Percentiles rank a stretch among this genome's conserved stretches.
phyloP scores from a whole-genome alignment of 2,888 invertebrate genomes.

The Congeria kusceri region DNA sequence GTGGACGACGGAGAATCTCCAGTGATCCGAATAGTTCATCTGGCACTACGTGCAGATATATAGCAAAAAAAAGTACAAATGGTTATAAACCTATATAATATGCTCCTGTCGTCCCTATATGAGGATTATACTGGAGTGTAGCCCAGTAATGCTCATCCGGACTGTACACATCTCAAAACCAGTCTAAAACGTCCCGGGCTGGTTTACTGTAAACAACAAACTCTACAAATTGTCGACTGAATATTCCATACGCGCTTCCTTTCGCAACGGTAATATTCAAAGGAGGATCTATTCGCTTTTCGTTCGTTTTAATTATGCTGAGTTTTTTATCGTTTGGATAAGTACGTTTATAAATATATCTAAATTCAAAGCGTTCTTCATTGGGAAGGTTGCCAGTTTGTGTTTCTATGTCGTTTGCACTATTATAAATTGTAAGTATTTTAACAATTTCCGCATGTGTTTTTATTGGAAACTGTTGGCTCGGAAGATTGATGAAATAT shows the following conservation, averaged over 20 bases:
- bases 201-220: conserved; percentile 76
- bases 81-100: conserved; percentile 81
- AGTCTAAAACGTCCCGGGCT: conserved; percentile 79
- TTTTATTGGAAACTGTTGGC: conserved; percentile 83
- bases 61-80: too few species aligned
- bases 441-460: conserved; percentile 83
- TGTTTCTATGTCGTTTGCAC: conserved; percentile 84
- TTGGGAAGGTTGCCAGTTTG: conserved; percentile 74
- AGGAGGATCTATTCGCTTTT: conserved; percentile 57
- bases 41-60: too few species aligned
- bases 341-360: conserved; percentile 61
- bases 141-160: conserved; percentile 85
- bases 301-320: conserved; percentile 40
- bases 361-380: conserved; percentile 47
- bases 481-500: conserved; percentile 84
- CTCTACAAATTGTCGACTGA: conserved; percentile 81
- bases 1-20: too few species aligned
- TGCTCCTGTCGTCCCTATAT: conserved; percentile 79
- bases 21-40: too few species aligned
- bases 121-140: conserved; percentile 82
- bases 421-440: conserved; percentile 83
- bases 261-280: conserved; percentile 75
- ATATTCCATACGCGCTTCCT: conserved; percentile 84
- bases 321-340: conserved; percentile 43
- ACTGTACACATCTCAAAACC: conserved; percentile 80